Evolutionary conservation across 2,888 invertebrate genomes (phyloP).

Genomic region (Anagyrus pseudococci): DNA sequence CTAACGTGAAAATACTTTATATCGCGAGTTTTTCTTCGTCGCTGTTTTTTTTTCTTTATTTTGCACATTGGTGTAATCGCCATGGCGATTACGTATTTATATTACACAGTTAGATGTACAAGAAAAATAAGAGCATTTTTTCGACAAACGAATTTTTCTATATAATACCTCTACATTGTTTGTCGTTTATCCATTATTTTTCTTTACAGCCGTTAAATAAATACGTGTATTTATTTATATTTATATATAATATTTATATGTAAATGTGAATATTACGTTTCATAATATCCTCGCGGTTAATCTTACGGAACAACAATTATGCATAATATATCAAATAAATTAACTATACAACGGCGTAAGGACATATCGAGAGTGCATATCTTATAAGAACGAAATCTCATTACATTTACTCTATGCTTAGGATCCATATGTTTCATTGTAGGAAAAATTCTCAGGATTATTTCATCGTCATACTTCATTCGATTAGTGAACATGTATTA

Average conservation of each 20-base stretch:
- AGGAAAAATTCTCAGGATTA: slow-evolving; percentile 14
- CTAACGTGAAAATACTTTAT: too few relatives aligned
- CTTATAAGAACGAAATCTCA: neutral
- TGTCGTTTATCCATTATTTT: slow-evolving; percentile 18
- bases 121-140: slow-evolving; percentile 32
- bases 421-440: slow-evolving; percentile 16
- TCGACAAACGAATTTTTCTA: slow-evolving; percentile 5
- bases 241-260: slow-evolving; percentile 16
- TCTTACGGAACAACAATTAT: slow-evolving; percentile 28
- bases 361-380: slow-evolving; percentile 9
- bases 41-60: too few relatives aligned
- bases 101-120: slow-evolving; percentile 25
- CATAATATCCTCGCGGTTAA: slow-evolving; percentile 22
- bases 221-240: slow-evolving; percentile 10
- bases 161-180: slow-evolving; percentile 13
- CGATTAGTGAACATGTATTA: too few relatives aligned
- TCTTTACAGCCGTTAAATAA: neutral
- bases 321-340: slow-evolving; percentile 19
- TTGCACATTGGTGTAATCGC: slow-evolving; percentile 2
- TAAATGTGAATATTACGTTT: slow-evolving; percentile 13
- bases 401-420: slow-evolving; percentile 1
- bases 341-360: slow-evolving; percentile 18
- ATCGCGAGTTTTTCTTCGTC: too few relatives aligned
- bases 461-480: neutral
- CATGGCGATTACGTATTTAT: slow-evolving; percentile 14